These are phyloP conservation scores for Liparis tanakae DNA, from an alignment of 2,797 vertebrate species.

Conservation along the genomic window DNA sequence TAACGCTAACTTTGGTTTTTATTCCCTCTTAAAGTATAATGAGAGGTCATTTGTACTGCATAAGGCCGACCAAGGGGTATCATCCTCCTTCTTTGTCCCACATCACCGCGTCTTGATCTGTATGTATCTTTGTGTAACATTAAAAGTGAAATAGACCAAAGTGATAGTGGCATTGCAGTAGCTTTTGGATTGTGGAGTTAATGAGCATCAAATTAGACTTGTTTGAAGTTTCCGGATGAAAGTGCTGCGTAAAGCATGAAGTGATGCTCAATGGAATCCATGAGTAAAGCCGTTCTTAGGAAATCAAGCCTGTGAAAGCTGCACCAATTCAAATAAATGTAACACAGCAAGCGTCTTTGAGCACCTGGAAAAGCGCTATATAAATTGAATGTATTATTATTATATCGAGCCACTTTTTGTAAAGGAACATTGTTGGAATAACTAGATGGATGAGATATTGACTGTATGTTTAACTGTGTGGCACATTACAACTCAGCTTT, in stretches of 20 bases:
- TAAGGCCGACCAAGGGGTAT: constrained; percentile 12
- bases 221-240: constrained; percentile 51
- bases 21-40: too few relatives aligned
- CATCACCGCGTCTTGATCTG: not conserved
- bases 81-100: constrained; percentile 16
- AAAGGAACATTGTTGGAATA: too few relatives aligned
- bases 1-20: too few relatives aligned
- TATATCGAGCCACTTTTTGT: too few relatives aligned
- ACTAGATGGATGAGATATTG: too few relatives aligned
- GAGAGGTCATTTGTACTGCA: constrained; percentile 18
- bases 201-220: constrained; percentile 38
- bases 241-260: constrained; percentile 17
- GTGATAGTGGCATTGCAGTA: constrained; percentile 7
- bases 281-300: constrained; percentile 1
- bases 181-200: constrained; percentile 29
- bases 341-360: too few relatives aligned
- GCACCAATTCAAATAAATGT: too few relatives aligned
- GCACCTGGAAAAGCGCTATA: too few relatives aligned
- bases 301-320: not conserved
- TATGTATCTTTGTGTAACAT: constrained; percentile 7
- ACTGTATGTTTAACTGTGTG: too few relatives aligned
- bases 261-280: constrained; percentile 1
- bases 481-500: too few relatives aligned
- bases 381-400: too few relatives aligned
- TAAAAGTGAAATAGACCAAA: constrained; percentile 27